Evolutionary conservation across 1,140 invertebrate species (phyloP).

Genomic region (Listronotus bonariensis): DNA sequence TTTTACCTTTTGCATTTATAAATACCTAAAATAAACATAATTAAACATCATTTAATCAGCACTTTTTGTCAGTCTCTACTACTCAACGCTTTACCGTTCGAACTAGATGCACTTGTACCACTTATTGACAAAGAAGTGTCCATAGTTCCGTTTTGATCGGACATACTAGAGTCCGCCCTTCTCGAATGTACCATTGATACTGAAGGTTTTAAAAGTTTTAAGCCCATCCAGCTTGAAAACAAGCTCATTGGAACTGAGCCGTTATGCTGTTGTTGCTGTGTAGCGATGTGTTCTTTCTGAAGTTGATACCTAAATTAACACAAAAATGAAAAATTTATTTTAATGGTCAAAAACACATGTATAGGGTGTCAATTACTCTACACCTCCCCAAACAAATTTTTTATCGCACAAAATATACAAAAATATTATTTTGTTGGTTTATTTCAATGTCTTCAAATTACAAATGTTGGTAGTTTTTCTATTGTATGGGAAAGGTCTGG

Average conservation of each 20-base stretch:
- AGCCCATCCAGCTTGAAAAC: constrained; percentile 72
- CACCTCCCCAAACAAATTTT: no score
- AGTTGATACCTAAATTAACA: constrained; percentile 65
- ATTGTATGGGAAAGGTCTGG: no score
- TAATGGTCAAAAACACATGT: no score
- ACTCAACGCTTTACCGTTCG: constrained; percentile 14
- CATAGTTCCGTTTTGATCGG: constrained; percentile 40
- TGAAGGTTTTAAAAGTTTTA: constrained; percentile 59
- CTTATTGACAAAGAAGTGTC: constrained; percentile 36
- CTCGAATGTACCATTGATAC: constrained; percentile 53
- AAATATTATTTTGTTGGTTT: no score
- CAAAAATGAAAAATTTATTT: no score
- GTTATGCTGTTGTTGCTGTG: constrained; percentile 59
- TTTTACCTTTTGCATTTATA: neutral
- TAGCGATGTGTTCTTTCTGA: constrained; percentile 65
- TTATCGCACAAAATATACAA: no score
- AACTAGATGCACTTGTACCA: constrained; percentile 7
- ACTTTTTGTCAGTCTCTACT: constrained; percentile 9
- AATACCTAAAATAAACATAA: no score
- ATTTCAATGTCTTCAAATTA: no score
- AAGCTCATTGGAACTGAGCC: constrained; percentile 60
- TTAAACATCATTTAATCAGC: neutral
- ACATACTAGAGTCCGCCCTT: constrained; percentile 55
- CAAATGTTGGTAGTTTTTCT: no score
- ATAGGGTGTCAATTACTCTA: no score